Conservation (phyloP, 2,113 vertebrate species). For the Jacana jacana region DNA sequence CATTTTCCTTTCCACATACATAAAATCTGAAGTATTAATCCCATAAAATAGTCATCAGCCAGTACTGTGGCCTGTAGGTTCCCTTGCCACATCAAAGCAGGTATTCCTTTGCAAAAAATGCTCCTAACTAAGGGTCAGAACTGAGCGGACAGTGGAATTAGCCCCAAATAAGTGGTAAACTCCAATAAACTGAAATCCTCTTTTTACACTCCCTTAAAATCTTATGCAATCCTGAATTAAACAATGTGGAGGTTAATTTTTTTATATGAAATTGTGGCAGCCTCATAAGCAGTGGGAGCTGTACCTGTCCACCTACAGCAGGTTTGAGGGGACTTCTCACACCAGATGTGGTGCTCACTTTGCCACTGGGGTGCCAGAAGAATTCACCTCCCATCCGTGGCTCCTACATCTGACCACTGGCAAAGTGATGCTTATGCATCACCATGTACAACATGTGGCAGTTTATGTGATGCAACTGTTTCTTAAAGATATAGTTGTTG, state of each 20-base stretch:
- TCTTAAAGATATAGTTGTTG: background rate
- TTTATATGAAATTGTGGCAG: background rate
- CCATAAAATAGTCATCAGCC: background rate
- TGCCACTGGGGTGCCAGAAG: background rate
- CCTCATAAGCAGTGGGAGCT: background rate
- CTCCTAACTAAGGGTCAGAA: background rate
- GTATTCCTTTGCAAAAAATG: background rate
- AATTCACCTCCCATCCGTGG: background rate
- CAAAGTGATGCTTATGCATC: background rate
- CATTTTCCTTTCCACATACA: background rate
- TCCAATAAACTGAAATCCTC: background rate
- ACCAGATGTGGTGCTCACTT: background rate
- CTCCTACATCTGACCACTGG: background rate
- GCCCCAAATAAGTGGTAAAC: background rate
- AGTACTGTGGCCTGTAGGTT: background rate
- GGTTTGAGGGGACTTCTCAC: background rate
- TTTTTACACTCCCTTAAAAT: background rate
- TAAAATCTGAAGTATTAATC: conserved; percentile 1
- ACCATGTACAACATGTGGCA: background rate
- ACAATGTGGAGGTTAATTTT: background rate
- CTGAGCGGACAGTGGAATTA: background rate
- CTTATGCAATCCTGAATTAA: background rate
- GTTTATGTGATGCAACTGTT: background rate
- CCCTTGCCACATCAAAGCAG: background rate
- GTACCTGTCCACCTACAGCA: background rate